Percentiles rank a stretch among this genome's conserved stretches.
phyloP scores from a whole-genome alignment of 1,140 invertebrate genomes.

The Caenorhabditis tropicalis region DNA sequence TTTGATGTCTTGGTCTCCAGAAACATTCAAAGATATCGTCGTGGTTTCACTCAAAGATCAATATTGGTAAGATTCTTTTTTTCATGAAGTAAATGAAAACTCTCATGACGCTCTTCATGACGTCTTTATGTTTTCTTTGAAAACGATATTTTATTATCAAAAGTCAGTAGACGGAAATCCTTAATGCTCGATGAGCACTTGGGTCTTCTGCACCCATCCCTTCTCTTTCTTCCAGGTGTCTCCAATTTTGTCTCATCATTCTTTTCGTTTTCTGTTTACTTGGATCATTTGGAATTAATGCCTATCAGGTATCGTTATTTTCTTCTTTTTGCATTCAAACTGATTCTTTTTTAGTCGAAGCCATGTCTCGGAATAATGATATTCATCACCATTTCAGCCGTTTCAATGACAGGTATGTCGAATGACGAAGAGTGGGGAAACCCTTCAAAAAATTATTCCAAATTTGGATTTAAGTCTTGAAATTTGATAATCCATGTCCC shows the following conservation, averaged over 20 bases:
- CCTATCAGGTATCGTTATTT: conserved; percentile 43
- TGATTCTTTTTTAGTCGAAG: not conserved
- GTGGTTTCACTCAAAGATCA: not conserved
- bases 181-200: not conserved
- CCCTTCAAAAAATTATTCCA: conserved; percentile 2
- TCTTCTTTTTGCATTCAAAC: not conserved
- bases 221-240: not conserved
- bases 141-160: not conserved
- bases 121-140: not conserved
- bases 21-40: conserved; percentile 37
- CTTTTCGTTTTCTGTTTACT: conserved; percentile 40
- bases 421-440: too few species aligned
- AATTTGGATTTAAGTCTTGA: not conserved
- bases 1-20: conserved; percentile 45
- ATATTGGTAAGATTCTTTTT: conserved; percentile 21
- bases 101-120: too few species aligned
- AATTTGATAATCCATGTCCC: conserved; percentile 16
- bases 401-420: conserved; percentile 16
- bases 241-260: conserved; percentile 29
- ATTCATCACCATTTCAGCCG: not conserved
- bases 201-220: conserved; percentile 17
- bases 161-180: not conserved
- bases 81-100: too few species aligned
- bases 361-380: conserved; percentile 22
- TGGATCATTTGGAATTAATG: conserved; percentile 42